Evolutionary conservation across 2,113 vertebrate genomes (phyloP).

Genomic region (Xiphophorus couchianus): DNA sequence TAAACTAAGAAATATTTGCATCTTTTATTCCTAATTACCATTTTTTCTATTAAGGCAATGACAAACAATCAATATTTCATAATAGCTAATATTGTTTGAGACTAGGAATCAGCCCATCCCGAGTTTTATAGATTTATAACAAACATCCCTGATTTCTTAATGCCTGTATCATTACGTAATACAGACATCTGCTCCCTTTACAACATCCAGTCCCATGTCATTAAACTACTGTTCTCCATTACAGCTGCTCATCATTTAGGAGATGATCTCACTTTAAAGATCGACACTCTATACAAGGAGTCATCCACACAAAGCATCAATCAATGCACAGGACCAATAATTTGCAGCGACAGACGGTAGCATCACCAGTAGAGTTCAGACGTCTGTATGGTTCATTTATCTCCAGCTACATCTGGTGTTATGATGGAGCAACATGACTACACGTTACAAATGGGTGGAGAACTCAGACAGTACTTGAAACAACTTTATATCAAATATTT

Average conservation of each 20-base stretch:
- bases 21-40: too few species aligned
- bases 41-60: too few species aligned
- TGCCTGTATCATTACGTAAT: neutral
- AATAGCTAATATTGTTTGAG: too few species aligned
- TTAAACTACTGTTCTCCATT: neutral
- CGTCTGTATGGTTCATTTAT: conserved; percentile 29
- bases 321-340: neutral
- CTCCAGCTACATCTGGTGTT: conserved; percentile 22
- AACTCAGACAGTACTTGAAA: neutral
- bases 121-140: conserved; percentile 1
- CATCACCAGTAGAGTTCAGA: conserved; percentile 19
- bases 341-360: neutral
- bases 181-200: conserved; percentile 3
- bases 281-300: neutral
- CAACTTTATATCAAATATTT: neutral
- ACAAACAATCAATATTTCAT: too few species aligned
- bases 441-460: neutral
- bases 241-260: neutral
- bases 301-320: neutral
- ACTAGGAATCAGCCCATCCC: neutral
- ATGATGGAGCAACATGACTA: neutral
- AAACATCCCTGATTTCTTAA: conserved; percentile 7
- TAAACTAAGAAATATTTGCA: too few species aligned
- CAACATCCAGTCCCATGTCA: neutral
- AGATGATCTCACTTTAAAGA: conserved; percentile 23